Base-by-base conservation (phyloP, 2,888 invertebrate genomes). In the Ctena decussata region DNA sequence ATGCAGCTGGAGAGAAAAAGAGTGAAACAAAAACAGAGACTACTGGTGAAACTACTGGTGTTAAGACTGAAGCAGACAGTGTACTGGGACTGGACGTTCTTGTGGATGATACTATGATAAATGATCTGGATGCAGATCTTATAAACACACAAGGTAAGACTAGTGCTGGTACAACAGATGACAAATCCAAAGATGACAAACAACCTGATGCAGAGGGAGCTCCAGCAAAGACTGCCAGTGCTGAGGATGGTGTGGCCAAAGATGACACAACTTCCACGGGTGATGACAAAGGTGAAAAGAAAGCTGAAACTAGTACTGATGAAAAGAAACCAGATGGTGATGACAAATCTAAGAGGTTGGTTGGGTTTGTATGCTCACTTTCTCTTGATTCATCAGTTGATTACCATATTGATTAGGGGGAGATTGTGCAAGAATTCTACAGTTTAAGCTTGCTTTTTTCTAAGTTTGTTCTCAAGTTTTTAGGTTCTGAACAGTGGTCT, bases 51-150 rank as follows among this genome's bases (percentile, higher is more conserved):
- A 37, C 80, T 46, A 82, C 87, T 39, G 86, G 86, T 39, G 78
- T 71, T n/a, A 85, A 87, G 77, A 46, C 84, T 35, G 84, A 88
- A 49, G 90, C 90, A 24, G 95, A 95, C 60, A 94, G 95, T 87
- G 94, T 94, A 76, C 95, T 96, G 18, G 65, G 65, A 65, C 92
- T 96, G 77, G 95, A 95, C 80, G 96, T 96, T n/a, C 65, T 65
- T 35, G 94, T 95, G 35, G 96, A 96, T 84, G 96, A 96, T 81
- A 65, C 65, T 11, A 32, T 65, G 32, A 94, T 95, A 86, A 95
- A 94, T 88, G 95, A 96, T 81, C 91, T 96, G 15, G 96, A 96
- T 92, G 93, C 93, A 79, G 95, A 95, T 84, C 91, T 95, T 5
- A 82, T 93, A 21, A 91, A 87, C 30, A 53, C 84, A 18, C 86